Percentiles rank a stretch among this genome's conserved stretches.
Evolutionary conservation across 2,113 vertebrate species (phyloP).

Genomic region (Phaethon lepturus): DNA sequence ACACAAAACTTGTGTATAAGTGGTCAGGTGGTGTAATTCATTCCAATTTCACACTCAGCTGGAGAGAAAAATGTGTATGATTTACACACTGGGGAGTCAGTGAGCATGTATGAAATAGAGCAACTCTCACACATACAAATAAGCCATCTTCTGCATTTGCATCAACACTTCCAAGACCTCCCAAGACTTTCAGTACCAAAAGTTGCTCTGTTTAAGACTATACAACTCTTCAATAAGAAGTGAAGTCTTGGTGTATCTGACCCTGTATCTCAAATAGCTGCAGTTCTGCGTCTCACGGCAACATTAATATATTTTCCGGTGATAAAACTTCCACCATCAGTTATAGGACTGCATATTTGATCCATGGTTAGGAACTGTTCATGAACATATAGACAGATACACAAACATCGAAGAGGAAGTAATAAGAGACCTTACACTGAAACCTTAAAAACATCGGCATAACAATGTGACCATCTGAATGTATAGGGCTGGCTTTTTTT

Average conservation of each 20-base stretch:
- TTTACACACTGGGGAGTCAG: background rate
- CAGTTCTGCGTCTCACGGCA: background rate
- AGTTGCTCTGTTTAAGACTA: background rate
- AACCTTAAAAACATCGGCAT: background rate
- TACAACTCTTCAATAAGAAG: background rate
- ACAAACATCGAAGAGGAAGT: background rate
- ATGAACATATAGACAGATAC: background rate
- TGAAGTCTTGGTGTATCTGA: background rate
- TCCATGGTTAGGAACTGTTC: background rate
- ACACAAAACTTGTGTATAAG: background rate
- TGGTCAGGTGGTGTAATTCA: background rate
- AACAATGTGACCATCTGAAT: background rate
- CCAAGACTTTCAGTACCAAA: background rate
- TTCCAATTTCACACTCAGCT: background rate
- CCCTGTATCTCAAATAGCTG: background rate
- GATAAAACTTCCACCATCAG: background rate
- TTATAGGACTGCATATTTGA: background rate
- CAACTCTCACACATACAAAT: background rate
- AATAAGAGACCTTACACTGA: background rate
- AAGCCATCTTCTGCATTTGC: background rate
- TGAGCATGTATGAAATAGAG: background rate
- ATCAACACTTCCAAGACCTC: background rate
- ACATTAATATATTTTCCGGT: background rate
- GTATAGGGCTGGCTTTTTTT: background rate
- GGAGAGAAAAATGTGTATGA: background rate